These are phyloP conservation scores for Diadophis punctatus DNA, from an alignment of 2,113 vertebrate genomes.

Conservation along the genomic window DNA sequence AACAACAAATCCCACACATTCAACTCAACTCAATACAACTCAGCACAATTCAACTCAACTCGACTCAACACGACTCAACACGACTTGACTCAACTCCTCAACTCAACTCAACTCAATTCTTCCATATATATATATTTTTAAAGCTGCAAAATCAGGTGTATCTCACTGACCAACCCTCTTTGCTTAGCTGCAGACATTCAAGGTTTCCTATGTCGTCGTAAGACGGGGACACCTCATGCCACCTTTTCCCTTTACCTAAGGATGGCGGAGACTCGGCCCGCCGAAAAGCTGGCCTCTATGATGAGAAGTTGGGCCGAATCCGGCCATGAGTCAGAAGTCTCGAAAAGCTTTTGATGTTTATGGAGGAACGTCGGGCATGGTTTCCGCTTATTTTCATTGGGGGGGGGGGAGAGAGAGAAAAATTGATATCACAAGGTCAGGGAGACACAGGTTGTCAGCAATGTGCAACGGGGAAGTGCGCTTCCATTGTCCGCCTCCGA, in stretches of 20 bases:
- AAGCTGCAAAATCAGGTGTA: background rate
- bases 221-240: background rate
- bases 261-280: rapidly evolving
- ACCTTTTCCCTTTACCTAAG: no score
- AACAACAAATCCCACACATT: no score
- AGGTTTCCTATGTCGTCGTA: rapidly evolving
- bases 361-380: background rate
- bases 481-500: background rate
- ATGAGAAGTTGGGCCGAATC: background rate
- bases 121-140: no score
- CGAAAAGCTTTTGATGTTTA: background rate
- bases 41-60: no score
- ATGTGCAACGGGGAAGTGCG: background rate
- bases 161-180: background rate
- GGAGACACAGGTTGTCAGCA: conserved; percentile 43
- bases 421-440: conserved; percentile 31
- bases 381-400: conserved; percentile 26
- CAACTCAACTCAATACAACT: no score
- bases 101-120: no score
- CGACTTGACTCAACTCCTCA: no score
- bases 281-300: no score
- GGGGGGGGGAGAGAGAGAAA: background rate
- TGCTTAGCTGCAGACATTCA: background rate
- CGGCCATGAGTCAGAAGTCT: no score
- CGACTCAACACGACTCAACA: no score